Evolutionary conservation across 2,113 vertebrate genomes (phyloP).

Genomic region (Hystrix brachyura): DNA sequence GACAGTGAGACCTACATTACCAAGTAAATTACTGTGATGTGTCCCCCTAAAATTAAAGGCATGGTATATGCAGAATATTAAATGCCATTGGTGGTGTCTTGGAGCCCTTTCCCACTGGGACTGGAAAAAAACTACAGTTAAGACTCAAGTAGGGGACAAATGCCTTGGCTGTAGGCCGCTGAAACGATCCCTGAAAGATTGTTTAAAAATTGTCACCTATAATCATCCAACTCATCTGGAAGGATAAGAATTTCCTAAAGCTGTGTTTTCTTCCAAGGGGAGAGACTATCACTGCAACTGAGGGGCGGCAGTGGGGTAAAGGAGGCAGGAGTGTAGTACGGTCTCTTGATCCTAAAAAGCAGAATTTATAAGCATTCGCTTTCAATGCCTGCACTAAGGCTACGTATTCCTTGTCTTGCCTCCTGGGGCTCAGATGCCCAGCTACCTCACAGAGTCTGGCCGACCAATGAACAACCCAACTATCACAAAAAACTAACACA

Average conservation of each 20-base stretch:
- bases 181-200: constrained; percentile 68
- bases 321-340: background rate
- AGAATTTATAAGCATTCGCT: constrained; percentile 38
- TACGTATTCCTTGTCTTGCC: background rate
- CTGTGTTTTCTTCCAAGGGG: background rate
- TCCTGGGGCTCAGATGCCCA: constrained; percentile 32
- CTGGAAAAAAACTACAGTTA: constrained; percentile 64
- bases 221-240: constrained; percentile 63
- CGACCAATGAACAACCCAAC: constrained; percentile 5
- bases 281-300: constrained; percentile 44
- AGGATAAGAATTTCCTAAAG: constrained; percentile 76
- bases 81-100: constrained; percentile 37
- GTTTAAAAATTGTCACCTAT: constrained; percentile 63
- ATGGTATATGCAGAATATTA: background rate
- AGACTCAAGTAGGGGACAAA: constrained; percentile 63
- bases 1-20: background rate
- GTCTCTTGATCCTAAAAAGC: constrained; percentile 20
- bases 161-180: constrained; percentile 57
- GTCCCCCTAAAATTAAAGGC: constrained; percentile 46
- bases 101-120: constrained; percentile 66
- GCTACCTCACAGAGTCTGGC: background rate
- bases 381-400: constrained; percentile 41
- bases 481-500: constrained; percentile 6
- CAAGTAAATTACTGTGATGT: background rate
- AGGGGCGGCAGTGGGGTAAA: background rate